Conservation (phyloP, 2,113 vertebrate genomes). For the Actinemys pallida region DNA sequence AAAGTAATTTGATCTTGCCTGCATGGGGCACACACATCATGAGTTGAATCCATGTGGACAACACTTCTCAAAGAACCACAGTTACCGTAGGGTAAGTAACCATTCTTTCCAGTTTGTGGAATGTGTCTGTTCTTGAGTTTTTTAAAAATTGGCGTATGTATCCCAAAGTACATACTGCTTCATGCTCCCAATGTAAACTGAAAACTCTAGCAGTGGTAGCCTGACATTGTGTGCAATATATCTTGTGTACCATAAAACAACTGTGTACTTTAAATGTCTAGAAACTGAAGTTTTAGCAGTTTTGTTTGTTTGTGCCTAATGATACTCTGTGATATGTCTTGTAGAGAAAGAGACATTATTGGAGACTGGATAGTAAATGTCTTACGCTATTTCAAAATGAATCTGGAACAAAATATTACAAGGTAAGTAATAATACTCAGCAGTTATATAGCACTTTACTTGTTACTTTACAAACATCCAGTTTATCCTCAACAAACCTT, state of each 20-base stretch:
- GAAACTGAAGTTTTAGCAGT: neutral
- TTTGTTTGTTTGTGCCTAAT: neutral
- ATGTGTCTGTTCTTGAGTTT: neutral
- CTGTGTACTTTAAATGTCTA: neutral
- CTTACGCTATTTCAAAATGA: constrained; percentile 97
- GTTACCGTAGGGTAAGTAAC: neutral
- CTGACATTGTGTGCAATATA: neutral
- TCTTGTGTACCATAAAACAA: neutral
- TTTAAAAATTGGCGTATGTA: neutral
- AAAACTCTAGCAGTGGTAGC: neutral
- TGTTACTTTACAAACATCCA: constrained; percentile 7
- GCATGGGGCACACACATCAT: neutral
- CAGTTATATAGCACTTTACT: neutral
- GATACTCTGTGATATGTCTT: constrained; percentile 59
- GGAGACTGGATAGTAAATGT: constrained; percentile 98
- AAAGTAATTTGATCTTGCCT: neutral
- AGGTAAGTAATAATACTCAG: constrained; percentile 78
- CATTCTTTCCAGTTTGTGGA: neutral
- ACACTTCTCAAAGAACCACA: neutral
- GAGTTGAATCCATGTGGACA: neutral
- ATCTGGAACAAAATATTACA: constrained; percentile 97
- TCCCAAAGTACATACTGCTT: neutral
- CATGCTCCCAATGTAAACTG: neutral
- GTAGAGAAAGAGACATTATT: constrained; percentile 98
- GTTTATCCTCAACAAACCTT: neutral